These are phyloP conservation scores for Parauchenoglanis ngamensis DNA, from an alignment of 2,797 vertebrate species.

Conservation along the genomic window DNA sequence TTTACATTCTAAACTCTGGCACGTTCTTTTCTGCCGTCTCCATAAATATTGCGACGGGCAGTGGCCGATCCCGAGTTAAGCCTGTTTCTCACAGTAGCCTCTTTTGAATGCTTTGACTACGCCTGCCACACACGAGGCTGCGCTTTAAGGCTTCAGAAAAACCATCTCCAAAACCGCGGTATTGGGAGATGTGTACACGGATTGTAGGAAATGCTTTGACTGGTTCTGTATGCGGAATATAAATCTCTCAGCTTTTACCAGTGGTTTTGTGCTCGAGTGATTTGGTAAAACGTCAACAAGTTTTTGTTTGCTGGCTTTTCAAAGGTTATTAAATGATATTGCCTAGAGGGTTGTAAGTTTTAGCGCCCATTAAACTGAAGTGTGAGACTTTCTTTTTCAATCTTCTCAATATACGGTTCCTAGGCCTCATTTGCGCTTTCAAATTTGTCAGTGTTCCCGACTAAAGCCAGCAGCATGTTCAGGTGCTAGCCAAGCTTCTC, in stretches of 20 bases:
- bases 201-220: neutral
- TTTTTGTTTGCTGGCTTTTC: neutral
- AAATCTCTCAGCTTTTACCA: neutral
- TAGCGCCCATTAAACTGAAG: neutral
- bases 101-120: neutral
- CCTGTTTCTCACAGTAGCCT: neutral
- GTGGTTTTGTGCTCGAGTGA: neutral
- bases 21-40: neutral
- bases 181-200: neutral
- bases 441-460: neutral
- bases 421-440: no score
- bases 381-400: neutral
- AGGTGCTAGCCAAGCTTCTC: neutral
- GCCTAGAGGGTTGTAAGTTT: neutral
- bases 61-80: neutral
- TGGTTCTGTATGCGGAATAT: neutral
- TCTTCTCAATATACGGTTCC: neutral
- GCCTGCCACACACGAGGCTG: neutral
- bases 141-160: neutral
- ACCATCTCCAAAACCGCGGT: neutral
- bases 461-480: neutral
- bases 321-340: neutral
- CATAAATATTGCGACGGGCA: neutral
- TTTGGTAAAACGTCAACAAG: neutral
- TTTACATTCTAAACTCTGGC: neutral